Base-by-base conservation (phyloP, 1,140 invertebrate genomes). In the Acyrthosiphon pisum region DNA sequence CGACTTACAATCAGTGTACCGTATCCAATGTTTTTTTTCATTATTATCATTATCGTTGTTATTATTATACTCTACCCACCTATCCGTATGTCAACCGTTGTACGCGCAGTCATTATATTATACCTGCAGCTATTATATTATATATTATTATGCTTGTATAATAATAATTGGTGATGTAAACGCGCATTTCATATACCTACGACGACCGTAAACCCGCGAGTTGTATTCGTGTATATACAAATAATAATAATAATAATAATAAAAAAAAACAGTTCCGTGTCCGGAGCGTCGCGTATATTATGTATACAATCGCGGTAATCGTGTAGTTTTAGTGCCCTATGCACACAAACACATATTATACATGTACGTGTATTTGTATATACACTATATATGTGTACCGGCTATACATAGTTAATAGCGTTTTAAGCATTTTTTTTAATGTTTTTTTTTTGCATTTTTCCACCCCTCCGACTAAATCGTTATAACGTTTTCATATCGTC, bases 1-100 rank as follows among this genome's bases (percentile, higher is more conserved):
- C 88, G 22, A 53, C 50, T 90, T 90, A 60, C 53, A 44, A 90
- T 90, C 89, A 68, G 89, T 30, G 89, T 90, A 90, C 89, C 89
- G 89, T 90, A 68, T 90, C 89, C 53, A 22, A 90, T 90, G 88
- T 56, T 90, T 90, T 41, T 41, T 53, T 90, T 89, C n/a, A 44
- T 86, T 48, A n/a, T 87, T 50, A 48, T 87, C 20, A 50, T 88
- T 53, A 20, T 89, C 23, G 35, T 86, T 26, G 50, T 89, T 26
- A 41, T 89, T 26, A 46, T 86, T 86, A 86, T 86, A n/a, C 60
- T 76, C 30, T 76, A n/a, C 60, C 30, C 60, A 6, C 30, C 60
- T n/a, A 48, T 87, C 14, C 35, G 84, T 46, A 87, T 87, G 44
- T 46, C 84, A 87, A 87, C 44, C 35, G 84, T 30, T 86, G 41